These are phyloP conservation scores for Podarcis cretensis DNA, from an alignment of 2,113 vertebrate genomes.

Conservation along the genomic window DNA sequence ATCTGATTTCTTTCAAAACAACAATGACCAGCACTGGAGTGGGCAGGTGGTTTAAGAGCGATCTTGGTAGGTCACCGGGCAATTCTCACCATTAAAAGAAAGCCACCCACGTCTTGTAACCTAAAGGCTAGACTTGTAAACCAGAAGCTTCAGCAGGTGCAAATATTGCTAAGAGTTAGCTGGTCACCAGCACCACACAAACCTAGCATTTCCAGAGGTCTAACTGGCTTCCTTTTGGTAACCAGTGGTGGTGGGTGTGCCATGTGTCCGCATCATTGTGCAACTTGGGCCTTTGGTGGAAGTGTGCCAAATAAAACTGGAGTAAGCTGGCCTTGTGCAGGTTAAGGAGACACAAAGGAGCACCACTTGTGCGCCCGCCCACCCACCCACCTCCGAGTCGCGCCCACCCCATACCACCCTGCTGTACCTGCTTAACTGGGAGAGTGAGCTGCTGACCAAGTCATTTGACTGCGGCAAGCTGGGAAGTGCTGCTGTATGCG, in stretches of 20 bases:
- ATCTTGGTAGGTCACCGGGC: too few relatives aligned
- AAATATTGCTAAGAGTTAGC: background rate
- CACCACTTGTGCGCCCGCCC: fast-evolving
- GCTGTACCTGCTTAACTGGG: constrained; percentile 89
- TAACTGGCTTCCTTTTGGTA: background rate
- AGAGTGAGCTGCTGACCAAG: constrained; percentile 81
- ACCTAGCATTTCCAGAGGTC: too few relatives aligned
- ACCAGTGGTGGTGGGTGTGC: too few relatives aligned
- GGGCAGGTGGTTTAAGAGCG: background rate
- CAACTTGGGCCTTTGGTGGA: background rate
- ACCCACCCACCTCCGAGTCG: background rate
- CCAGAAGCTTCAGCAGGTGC: background rate
- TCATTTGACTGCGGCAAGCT: constrained; percentile 82
- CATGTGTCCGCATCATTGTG: background rate
- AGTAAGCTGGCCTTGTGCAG: background rate
- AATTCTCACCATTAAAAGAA: background rate
- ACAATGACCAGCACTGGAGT: background rate
- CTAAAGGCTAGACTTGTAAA: background rate
- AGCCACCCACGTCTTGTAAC: background rate
- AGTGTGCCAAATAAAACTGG: too few relatives aligned
- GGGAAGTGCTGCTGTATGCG: constrained; percentile 80
- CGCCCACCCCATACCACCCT: background rate
- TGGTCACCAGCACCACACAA: background rate
- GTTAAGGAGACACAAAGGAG: background rate
- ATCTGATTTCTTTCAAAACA: too few relatives aligned